Base-by-base conservation (phyloP, 2,113 vertebrate genomes). In the Leptobrachium ailaonicum region DNA sequence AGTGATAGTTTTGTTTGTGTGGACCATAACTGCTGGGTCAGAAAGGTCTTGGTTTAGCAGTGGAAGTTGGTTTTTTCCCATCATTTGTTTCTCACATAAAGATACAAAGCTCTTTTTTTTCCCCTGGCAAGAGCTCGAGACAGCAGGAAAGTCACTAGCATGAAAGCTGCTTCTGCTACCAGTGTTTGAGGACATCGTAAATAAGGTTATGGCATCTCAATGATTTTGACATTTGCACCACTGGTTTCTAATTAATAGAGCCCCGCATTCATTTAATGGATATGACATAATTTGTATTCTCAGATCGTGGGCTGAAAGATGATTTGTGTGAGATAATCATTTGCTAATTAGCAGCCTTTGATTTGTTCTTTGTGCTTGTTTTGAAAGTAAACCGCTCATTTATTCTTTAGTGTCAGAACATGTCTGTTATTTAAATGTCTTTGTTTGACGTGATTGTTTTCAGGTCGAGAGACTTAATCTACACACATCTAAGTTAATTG, bases 401-500 rank as follows among this genome's bases (percentile, higher is more conserved):
- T 63, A 71, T 71, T 62, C 14, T 13, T 14, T 42, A 47, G 32
- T 66, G 66, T 42, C 10, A 9, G 6, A 11, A 60, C 56, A 70
- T 20, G 47, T 77, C 45, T 60, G 75, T 70, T 56, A 4, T 13
- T 43, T 5, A 58, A 69, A 47, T 77, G 45, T 5, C 10, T 53
- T 68, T 66, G 64, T 77, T 77, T 77, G 53, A 50, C 66, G 43
- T 66, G 64, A 66, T 76, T 41, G 54, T 70, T 56, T 56, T 62
- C 32, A 70, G 66, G 75, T 77, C 53, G 58, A 58, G 13, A 60
- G 56, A 70, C 54, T 40, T 40, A 40, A 70, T 60, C 62, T 53
- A 11, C 2, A 41, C n/a, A n/a, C 40, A 13, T 14, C 53, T 7
- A 2, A 13, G 42, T 70, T 77, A 70, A 70, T 77, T 60, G 66